These are phyloP conservation scores for Albula glossodonta DNA, from an alignment of 2,113 vertebrate species.

Conservation along the genomic window DNA sequence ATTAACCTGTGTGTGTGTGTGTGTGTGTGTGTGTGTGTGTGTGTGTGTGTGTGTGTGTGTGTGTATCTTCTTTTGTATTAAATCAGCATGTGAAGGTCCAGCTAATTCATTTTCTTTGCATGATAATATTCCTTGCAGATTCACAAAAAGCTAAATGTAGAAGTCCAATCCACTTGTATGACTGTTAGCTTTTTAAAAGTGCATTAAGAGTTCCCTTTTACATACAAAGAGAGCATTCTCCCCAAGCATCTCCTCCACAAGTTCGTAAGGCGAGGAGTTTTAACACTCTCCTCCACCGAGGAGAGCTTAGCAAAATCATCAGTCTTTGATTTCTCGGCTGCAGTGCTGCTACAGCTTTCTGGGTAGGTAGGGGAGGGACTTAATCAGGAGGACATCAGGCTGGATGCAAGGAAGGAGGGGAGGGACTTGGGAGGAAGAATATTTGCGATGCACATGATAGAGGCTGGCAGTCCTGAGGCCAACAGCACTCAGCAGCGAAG, in stretches of 20 bases:
- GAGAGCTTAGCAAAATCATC: not conserved
- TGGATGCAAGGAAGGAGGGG: too few species aligned
- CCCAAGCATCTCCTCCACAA: not conserved
- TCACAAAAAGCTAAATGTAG: not conserved
- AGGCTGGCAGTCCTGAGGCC: not conserved
- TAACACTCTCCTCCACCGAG: not conserved
- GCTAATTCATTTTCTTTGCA: not conserved
- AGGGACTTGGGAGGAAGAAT: not conserved
- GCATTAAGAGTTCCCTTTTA: slow-evolving; percentile 12
- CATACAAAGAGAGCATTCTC: not conserved
- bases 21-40: too few species aligned
- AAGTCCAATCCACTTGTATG: not conserved
- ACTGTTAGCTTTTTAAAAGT: not conserved
- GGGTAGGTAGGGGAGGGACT: too few species aligned
- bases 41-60: not conserved
- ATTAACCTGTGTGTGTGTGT: too few species aligned
- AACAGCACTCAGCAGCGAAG: slow-evolving; percentile 3
- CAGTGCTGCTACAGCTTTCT: not conserved
- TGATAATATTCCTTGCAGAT: not conserved
- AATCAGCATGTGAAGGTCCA: not conserved
- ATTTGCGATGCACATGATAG: too few species aligned
- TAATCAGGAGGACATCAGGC: too few species aligned
- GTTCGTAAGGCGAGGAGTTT: not conserved
- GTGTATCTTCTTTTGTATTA: not conserved
- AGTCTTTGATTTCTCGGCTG: not conserved